Conservation (phyloP, 2,113 vertebrate genomes). For the Physeter macrocephalus region DNA sequence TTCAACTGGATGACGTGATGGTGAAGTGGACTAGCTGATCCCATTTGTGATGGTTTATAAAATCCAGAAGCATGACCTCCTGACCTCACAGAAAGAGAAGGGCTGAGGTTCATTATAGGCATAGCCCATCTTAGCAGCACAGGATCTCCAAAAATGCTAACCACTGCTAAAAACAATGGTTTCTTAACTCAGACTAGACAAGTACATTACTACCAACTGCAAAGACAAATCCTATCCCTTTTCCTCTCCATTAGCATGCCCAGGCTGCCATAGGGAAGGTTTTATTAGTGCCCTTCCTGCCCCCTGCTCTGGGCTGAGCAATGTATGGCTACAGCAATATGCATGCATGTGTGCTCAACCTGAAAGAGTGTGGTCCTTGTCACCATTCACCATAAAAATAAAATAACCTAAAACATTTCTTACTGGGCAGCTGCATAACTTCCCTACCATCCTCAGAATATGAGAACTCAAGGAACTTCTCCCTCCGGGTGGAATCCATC, state of each 20-base stretch:
- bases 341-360: accelerated
- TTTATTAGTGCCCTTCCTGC: accelerated
- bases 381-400: not conserved
- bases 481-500: not conserved
- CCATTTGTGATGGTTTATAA: not conserved
- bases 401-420: not conserved
- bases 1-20: too few relatives aligned
- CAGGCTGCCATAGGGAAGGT: not conserved
- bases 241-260: not conserved
- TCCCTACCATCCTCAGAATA: not conserved
- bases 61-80: not conserved
- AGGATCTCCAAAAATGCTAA: not conserved
- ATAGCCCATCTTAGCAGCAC: not conserved
- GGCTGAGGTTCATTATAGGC: not conserved
- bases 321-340: too few relatives aligned
- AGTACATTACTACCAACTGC: not conserved
- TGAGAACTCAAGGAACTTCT: not conserved
- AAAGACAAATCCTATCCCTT: not conserved
- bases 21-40: not conserved
- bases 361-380: not conserved
- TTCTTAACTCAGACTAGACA: not conserved
- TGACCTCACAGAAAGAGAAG: not conserved
- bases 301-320: not conserved
- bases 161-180: not conserved
- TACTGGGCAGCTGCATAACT: not conserved